Percentiles rank a stretch among this genome's conserved stretches.
phyloP scores from a whole-genome alignment of 53 echinoderm and acorn worm species.

The Hippasteria phrygiana region DNA sequence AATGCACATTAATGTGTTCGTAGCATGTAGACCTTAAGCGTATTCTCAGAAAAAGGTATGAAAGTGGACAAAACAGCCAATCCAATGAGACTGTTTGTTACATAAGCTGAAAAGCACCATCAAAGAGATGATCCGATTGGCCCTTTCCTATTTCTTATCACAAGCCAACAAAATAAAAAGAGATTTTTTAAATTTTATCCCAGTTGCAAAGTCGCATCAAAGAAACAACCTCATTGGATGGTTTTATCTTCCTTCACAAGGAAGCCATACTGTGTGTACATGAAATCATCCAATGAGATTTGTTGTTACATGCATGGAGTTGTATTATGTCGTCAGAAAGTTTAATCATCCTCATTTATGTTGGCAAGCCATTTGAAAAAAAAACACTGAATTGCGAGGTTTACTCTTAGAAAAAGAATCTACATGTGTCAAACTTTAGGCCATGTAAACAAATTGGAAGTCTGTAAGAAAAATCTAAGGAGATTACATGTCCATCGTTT shows the following conservation, averaged over 20 bases:
- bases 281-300: background rate
- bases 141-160: too few species aligned
- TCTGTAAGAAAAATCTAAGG: background rate
- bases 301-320: conserved; percentile 16
- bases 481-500: background rate
- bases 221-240: too few species aligned
- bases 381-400: background rate
- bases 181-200: too few species aligned
- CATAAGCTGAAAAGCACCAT: background rate
- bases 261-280: too few species aligned
- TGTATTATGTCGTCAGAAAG: background rate
- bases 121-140: too few species aligned
- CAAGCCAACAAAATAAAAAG: too few species aligned
- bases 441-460: background rate
- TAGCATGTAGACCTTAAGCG: too few species aligned
- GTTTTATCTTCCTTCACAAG: too few species aligned
- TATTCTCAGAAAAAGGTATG: too few species aligned
- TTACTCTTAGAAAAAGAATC: background rate
- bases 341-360: background rate
- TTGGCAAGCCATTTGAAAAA: background rate
- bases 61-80: background rate
- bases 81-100: conserved; percentile 21
- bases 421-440: background rate
- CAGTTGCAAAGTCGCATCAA: too few species aligned
- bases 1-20: too few species aligned